Evolutionary conservation across 2,113 vertebrate genomes (phyloP).

Genomic region (Chaetorhynchus papuensis): DNA sequence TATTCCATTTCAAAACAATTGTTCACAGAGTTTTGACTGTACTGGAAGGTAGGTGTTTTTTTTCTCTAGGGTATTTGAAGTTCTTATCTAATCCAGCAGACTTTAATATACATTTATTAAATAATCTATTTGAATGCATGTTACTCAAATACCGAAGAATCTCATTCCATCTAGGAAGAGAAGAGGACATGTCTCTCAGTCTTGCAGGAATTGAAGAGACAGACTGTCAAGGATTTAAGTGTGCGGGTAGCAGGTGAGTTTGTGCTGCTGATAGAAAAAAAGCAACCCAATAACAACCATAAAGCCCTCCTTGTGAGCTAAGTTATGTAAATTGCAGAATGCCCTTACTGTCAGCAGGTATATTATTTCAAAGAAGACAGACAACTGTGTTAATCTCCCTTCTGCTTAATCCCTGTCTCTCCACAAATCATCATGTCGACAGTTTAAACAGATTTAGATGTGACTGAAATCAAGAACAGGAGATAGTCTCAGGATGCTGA

Average conservation of each 20-base stretch:
- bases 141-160: background rate
- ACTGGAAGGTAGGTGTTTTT: background rate
- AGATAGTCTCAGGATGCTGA: conserved; percentile 70
- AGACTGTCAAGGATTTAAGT: background rate
- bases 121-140: background rate
- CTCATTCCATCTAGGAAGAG: background rate
- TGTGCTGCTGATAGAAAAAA: conserved; percentile 44
- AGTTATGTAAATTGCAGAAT: conserved; percentile 74
- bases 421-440: conserved; percentile 68
- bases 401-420: conserved; percentile 71
- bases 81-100: background rate
- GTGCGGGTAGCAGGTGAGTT: conserved; percentile 11
- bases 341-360: conserved; percentile 70
- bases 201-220: background rate
- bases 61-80: background rate
- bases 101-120: background rate
- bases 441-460: conserved; percentile 77
- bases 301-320: conserved; percentile 55
- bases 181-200: background rate
- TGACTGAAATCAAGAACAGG: conserved; percentile 75
- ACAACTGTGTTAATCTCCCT: conserved; percentile 76
- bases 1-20: background rate
- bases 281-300: conserved; percentile 33
- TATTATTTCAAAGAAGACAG: conserved; percentile 72
- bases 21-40: background rate